These are phyloP conservation scores for Eupithecia subumbrata DNA, from an alignment of 2,888 invertebrate species.

Conservation along the genomic window DNA sequence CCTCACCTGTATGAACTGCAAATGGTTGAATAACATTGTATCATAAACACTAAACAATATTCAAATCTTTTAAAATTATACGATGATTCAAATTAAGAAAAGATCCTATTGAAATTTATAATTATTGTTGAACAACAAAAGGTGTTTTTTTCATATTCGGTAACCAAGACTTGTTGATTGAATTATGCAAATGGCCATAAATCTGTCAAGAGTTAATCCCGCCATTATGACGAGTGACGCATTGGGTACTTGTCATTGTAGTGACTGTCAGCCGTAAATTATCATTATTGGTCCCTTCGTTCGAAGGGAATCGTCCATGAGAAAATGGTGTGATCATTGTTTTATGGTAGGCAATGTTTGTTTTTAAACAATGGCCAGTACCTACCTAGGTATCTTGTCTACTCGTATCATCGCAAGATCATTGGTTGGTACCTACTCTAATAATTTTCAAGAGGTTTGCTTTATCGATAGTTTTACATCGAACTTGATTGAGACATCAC, in stretches of 20 bases:
- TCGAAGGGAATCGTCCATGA: slow-evolving; percentile 20
- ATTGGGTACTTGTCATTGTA: slow-evolving; percentile 69
- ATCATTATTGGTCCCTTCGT: slow-evolving; percentile 46
- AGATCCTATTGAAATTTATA: background rate
- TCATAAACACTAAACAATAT: background rate
- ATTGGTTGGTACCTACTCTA: background rate
- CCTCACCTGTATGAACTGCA: slow-evolving; percentile 38
- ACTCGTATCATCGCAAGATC: background rate
- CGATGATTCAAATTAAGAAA: background rate
- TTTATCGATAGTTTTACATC: background rate
- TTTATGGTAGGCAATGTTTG: background rate
- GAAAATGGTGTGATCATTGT: background rate
- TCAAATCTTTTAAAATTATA: background rate
- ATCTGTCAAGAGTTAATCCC: slow-evolving; percentile 77
- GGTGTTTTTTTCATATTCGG: slow-evolving; percentile 15
- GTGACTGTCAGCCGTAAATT: slow-evolving; percentile 66
- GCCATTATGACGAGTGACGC: slow-evolving; percentile 81
- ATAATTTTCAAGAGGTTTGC: background rate
- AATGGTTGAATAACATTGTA: slow-evolving; percentile 14
- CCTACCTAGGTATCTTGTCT: too few species aligned
- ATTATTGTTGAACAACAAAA: slow-evolving; percentile 3
- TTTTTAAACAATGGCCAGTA: background rate
- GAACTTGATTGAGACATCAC: background rate
- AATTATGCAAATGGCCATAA: slow-evolving; percentile 73
- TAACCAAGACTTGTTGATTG: slow-evolving; percentile 30